A percentile compares a stretch with the other conserved stretches of the same genome.
phyloP scores from a whole-genome alignment of 1,140 invertebrate genomes.

The Drusus annulatus region DNA sequence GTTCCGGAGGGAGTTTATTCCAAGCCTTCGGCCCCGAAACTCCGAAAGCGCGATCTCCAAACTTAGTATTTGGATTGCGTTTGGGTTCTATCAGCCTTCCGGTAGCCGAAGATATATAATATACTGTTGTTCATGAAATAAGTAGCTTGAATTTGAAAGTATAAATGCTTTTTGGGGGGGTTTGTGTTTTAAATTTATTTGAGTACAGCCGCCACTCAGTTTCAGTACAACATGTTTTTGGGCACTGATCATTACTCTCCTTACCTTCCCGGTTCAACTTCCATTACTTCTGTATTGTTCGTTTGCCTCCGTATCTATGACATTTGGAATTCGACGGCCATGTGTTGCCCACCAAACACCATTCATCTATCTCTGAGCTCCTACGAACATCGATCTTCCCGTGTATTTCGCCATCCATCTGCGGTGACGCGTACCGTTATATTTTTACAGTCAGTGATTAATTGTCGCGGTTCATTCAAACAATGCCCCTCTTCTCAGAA shows the following conservation, averaged over 20 bases:
- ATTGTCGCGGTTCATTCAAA: not conserved
- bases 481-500: not conserved
- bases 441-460: constrained; percentile 14
- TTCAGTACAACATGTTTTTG: not conserved
- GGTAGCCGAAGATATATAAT: too few species aligned
- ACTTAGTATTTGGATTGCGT: too few species aligned
- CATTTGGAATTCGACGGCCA: not conserved
- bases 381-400: not conserved
- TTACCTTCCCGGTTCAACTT: not conserved
- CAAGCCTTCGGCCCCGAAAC: too few species aligned
- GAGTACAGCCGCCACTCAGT: too few species aligned
- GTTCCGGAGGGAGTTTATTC: too few species aligned
- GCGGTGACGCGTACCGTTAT: not conserved
- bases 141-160: too few species aligned
- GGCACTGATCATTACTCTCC: not conserved
- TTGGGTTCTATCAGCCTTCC: too few species aligned
- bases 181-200: too few species aligned
- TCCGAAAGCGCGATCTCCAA: too few species aligned
- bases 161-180: too few species aligned
- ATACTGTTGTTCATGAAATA: too few species aligned
- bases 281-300: not conserved
- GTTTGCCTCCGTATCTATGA: not conserved
- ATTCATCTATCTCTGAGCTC: constrained; percentile 29
- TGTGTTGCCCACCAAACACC: not conserved
- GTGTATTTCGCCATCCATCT: not conserved